These are phyloP conservation scores for Drosophila borealis DNA, from an alignment of 2,888 invertebrate species.

Conservation along the genomic window DNA sequence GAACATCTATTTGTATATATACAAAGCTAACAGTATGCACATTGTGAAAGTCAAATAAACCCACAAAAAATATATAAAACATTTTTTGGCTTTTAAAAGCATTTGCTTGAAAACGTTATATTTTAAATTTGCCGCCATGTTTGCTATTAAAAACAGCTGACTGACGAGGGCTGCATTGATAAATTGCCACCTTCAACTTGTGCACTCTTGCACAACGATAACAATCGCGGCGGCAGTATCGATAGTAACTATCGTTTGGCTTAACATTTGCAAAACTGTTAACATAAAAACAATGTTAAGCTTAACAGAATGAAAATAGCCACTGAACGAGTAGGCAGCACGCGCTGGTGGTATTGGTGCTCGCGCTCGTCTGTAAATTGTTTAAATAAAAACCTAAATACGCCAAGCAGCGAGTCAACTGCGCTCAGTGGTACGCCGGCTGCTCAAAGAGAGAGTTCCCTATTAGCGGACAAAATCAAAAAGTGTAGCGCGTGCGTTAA, in stretches of 20 bases:
- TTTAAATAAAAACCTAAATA: constrained; percentile 60
- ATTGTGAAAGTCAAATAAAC: too few species aligned
- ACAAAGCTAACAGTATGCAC: too few species aligned
- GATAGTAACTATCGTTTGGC: constrained; percentile 13
- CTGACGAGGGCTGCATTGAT: constrained; percentile 20
- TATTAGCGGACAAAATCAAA: constrained; percentile 45
- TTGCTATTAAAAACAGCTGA: constrained; percentile 11
- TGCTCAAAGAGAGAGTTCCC: constrained; percentile 56
- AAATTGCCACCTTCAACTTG: not conserved
- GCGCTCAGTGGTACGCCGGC: constrained; percentile 62
- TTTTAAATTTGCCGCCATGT: constrained; percentile 12
- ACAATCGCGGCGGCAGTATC: constrained; percentile 1
- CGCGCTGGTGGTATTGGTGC: constrained; percentile 27
- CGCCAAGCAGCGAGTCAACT: constrained; percentile 41
- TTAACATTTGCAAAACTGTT: constrained; percentile 31
- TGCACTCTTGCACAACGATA: constrained; percentile 18
- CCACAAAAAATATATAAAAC: too few species aligned
- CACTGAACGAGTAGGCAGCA: constrained; percentile 41
- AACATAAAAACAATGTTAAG: constrained; percentile 55
- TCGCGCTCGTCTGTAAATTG: constrained; percentile 44
- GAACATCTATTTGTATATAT: too few species aligned
- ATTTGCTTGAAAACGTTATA: not conserved
- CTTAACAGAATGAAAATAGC: constrained; percentile 44
- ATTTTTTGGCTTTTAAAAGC: too few species aligned
- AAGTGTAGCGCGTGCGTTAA: constrained; percentile 55